Percentiles rank a stretch among this genome's conserved stretches.
These are phyloP conservation scores for Thereva unica DNA, from an alignment of 2,888 invertebrate genomes.

Conservation along the genomic window DNA sequence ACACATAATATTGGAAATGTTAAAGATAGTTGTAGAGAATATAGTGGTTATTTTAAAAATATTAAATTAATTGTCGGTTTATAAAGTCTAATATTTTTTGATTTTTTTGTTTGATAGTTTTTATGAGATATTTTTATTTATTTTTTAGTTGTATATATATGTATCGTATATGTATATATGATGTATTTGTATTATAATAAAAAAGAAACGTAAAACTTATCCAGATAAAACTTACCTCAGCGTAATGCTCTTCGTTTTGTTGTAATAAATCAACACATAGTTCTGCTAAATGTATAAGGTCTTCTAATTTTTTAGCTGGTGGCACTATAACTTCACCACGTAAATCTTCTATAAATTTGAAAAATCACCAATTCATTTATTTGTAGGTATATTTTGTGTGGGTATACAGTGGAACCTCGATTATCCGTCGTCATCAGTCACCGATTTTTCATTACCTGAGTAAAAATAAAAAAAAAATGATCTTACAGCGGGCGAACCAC, in stretches of 20 bases:
- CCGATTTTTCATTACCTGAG: no score
- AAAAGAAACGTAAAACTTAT: background rate
- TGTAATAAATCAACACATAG: conserved; percentile 97
- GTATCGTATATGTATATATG: background rate
- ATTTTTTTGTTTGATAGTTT: no score
- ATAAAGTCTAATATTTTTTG: no score
- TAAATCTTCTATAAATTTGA: conserved; percentile 69
- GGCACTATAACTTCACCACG: conserved; percentile 79
- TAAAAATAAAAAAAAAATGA: conserved; percentile 5
- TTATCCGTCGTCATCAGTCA: no score
- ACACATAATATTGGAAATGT: no score
- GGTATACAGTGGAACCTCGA: no score
- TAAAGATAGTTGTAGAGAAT: no score
- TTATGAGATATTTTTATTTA: no score
- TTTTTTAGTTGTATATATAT: no score
- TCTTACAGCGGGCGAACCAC: no score
- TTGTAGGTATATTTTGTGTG: conserved; percentile 3
- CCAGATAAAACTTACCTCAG: conserved; percentile 76
- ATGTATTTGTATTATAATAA: background rate
- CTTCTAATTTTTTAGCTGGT: conserved; percentile 90
- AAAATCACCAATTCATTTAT: conserved; percentile 28
- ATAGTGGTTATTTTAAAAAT: no score
- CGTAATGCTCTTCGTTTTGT: conserved; percentile 99
- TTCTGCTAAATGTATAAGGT: conserved; percentile 95
- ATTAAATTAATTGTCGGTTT: no score